Base-by-base conservation (phyloP, 2,797 vertebrate species). In the Chelmon rostratus region DNA sequence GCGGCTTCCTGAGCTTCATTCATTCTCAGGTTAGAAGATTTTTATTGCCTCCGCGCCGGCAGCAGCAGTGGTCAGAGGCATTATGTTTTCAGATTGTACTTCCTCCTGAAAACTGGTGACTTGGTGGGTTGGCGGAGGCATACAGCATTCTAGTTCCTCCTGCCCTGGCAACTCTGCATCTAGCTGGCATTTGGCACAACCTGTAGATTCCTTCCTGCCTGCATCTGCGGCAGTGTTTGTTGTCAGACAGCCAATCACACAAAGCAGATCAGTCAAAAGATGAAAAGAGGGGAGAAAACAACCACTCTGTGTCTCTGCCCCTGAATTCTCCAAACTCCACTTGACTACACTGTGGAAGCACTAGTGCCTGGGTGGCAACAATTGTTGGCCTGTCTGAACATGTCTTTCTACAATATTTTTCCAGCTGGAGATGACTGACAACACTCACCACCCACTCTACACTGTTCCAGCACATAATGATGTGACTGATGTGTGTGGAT, bases 401-500 rank as follows among this genome's bases (percentile, higher is more conserved):
- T 83, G 83, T 85, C 86, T 83, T 74, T 83, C 69, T 77, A 53
- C 15, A 46, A 66, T 78, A 54, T 68, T 76, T 76, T 76, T 76
- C 76, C 19, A 76, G 62, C 88, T 78, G 68, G 76, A 79, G 73
- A 80, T 90, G 90, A 92, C 76, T 90, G 89, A 92, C 91, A 91
- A 84, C 78, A 63, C 82, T 85, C 88, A 83, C 86, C 85, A 85
- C 92, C 88, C 83, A 87, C 89, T 90, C 83, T 74, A 76, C 83
- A 88, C 79, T 73, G 79, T 87, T 86, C 86, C 87, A 72, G 83
- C 79, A 84, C 78, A 89, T 88, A 91, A 91, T 89, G 82, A 90
- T 81, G 81, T 87, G 88, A 88, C 81, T 88, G 91, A 90, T 88
- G 88, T 86, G 87, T 85, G 87, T 81, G 74, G 86, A 86, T 85